Base-by-base conservation (phyloP, 2,888 invertebrate species). In the Hirtodrosophila duncani region DNA sequence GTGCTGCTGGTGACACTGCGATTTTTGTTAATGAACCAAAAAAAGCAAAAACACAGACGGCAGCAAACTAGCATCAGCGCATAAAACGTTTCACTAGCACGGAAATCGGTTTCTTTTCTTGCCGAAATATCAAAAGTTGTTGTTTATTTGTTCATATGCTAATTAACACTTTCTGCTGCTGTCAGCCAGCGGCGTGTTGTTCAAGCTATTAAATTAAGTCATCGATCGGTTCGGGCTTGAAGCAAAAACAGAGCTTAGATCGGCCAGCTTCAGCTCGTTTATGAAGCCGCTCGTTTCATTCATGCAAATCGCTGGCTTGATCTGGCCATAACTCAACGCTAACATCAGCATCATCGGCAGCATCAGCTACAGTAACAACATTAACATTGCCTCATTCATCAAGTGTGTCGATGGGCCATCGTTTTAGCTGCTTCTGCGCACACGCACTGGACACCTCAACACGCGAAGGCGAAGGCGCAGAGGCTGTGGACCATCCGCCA, bases 101-200 rank as follows among this genome's bases (percentile, higher is more conserved):
- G n/a, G n/a, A n/a, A n/a, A n/a, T 33, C 18, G 33, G 11, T 8
- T 20, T 37, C 26, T 30, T 36, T 53, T 29, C 29, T 56, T n/a
- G n/a, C n/a, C n/a, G n/a, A n/a, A n/a, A n/a, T n/a, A n/a, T n/a
- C n/a, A n/a, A n/a, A n/a, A n/a, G n/a, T n/a, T n/a, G n/a, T 31
- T 46, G 43, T 68, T 46, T 45, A 62, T 69, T 56, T 67, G 61
- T 60, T 61, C 67, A 58, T 81, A 70, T 74, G 75, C 72, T 77
- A 81, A 77, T 81, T 77, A 77, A 67, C 75, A 81, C 81, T 71
- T 78, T 64, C 44, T 38, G 6, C 20, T 11, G 51, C 51, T 51
- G n/a, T 23, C 26, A 13, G 63, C 49, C 43, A 44, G 51, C 51
- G 52, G 63, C 43, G 39, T 61, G 13, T 18, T 8, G 18, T 8